Conservation (phyloP, 2,113 vertebrate genomes). For the Geococcyx californianus region DNA sequence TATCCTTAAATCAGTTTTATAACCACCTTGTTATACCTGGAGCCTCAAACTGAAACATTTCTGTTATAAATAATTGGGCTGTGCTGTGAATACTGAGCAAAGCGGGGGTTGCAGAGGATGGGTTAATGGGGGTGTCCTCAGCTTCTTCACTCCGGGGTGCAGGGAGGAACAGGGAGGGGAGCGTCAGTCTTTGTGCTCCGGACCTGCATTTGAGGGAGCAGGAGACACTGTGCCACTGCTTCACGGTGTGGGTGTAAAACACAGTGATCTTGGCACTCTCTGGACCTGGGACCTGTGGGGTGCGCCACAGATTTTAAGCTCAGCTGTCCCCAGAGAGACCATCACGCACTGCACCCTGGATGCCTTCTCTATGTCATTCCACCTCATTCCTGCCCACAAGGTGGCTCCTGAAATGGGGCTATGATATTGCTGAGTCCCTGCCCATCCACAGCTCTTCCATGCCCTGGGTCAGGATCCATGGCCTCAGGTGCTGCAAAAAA, state of each 20-base stretch:
- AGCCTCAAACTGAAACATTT: constrained; percentile 55
- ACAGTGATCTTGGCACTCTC: accelerated
- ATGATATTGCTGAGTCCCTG: not conserved
- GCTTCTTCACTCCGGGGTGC: not conserved
- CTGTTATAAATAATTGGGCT: constrained; percentile 46
- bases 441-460: not conserved
- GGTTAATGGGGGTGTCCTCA: not conserved
- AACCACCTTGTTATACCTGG: constrained; percentile 62
- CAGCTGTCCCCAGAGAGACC: not conserved
- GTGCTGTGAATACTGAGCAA: constrained; percentile 23
- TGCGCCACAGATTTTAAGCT: not conserved
- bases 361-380: not conserved
- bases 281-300: not conserved
- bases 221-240: not conserved
- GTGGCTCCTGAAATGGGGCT: accelerated
- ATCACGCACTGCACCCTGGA: not conserved
- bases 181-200: not conserved
- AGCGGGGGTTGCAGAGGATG: not conserved
- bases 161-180: not conserved
- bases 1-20: constrained; percentile 66
- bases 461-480: not conserved
- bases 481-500: not conserved
- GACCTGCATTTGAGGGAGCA: not conserved
- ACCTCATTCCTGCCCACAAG: accelerated
- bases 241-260: not conserved